Percentiles rank a stretch among this genome's conserved stretches.
Conservation (phyloP, 2,888 invertebrate species). For the Galerucella pusilla region DNA sequence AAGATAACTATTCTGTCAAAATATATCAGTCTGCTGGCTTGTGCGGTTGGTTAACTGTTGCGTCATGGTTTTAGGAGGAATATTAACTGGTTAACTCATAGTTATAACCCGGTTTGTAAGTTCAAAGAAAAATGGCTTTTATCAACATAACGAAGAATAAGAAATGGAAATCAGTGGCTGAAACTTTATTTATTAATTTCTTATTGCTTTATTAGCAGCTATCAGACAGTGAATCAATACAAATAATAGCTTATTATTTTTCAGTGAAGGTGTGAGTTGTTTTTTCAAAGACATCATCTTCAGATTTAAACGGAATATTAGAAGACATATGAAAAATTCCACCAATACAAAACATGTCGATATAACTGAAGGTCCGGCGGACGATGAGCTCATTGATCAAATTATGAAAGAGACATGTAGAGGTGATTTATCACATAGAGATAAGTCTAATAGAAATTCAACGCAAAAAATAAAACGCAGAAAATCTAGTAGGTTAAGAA, state of each 20-base stretch:
- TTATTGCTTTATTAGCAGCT: no score
- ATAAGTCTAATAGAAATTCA: not conserved
- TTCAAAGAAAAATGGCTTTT: no score
- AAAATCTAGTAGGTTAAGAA: not conserved
- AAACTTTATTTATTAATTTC: no score
- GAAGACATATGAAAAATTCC: not conserved
- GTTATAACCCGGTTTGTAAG: no score
- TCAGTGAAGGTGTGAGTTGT: conserved; percentile 31
- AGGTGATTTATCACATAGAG: not conserved
- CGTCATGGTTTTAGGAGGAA: no score
- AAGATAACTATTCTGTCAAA: no score
- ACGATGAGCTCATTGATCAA: not conserved
- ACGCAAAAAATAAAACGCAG: not conserved
- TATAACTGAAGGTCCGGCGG: not conserved
- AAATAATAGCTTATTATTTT: conserved; percentile 17
- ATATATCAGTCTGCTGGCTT: no score
- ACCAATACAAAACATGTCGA: not conserved
- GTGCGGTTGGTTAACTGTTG: no score
- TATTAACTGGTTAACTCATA: not conserved
- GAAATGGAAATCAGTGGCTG: no score
- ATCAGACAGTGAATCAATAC: not conserved
- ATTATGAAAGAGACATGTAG: not conserved
- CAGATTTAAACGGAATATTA: conserved; percentile 20
- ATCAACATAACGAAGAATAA: no score
- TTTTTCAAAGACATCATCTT: conserved; percentile 34